A percentile compares a stretch with the other conserved stretches of the same genome.
Evolutionary conservation across 1,140 invertebrate genomes (phyloP).

Genomic region (Andrena cerasifolii): DNA sequence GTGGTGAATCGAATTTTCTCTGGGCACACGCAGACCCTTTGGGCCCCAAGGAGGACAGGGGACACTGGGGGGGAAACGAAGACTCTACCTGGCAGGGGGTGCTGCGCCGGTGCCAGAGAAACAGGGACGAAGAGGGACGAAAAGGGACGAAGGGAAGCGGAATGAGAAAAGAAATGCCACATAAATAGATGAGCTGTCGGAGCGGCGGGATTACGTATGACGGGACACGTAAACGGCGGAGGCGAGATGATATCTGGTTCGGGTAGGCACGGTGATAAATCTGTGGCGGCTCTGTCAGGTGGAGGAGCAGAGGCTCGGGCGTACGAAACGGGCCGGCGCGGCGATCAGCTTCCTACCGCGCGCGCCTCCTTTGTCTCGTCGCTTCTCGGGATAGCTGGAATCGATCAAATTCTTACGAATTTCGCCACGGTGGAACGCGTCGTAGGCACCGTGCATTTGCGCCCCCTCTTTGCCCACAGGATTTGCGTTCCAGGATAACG

Average conservation of each 20-base stretch:
- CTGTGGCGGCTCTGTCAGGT: conserved; percentile 72
- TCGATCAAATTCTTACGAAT: conserved; percentile 73
- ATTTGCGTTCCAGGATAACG: neutral
- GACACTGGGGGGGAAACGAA: neutral
- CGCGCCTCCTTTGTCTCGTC: conserved; percentile 69
- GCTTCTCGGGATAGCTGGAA: conserved; percentile 69
- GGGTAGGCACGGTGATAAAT: conserved; percentile 79
- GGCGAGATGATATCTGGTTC: conserved; percentile 80
- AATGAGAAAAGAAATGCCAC: conserved; percentile 67
- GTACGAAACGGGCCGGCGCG: conserved; percentile 40
- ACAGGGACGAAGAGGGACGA: conserved; percentile 28
- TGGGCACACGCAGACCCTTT: neutral
- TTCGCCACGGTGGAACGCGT: conserved; percentile 66
- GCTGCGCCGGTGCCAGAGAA: conserved; percentile 16
- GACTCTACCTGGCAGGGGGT: conserved; percentile 38
- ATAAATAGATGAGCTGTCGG: conserved; percentile 77
- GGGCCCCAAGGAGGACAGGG: neutral
- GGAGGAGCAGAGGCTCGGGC: conserved; percentile 51
- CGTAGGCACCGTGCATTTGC: conserved; percentile 34
- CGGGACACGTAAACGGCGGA: conserved; percentile 72
- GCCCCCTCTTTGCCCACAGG: conserved; percentile 5
- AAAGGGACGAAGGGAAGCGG: conserved; percentile 21
- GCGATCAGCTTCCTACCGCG: conserved; percentile 59
- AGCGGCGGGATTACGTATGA: conserved; percentile 73
- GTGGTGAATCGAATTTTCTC: conserved; percentile 13